phyloP scores from a whole-genome alignment of 2,113 vertebrate genomes.

The Ahaetulla prasina region DNA sequence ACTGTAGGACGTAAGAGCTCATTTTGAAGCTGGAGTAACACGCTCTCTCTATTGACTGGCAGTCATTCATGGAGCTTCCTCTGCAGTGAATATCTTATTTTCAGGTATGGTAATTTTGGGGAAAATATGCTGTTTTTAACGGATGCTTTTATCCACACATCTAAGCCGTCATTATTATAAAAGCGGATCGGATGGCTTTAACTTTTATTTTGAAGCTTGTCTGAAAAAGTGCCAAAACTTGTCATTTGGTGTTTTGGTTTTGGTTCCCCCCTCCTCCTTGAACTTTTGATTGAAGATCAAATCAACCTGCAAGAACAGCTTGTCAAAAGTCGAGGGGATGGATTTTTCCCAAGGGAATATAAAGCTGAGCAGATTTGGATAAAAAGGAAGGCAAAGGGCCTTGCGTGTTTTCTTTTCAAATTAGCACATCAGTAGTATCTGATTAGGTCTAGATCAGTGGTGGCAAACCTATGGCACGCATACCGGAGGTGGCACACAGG shows the following conservation, averaged over 20 bases:
- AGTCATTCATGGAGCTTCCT: constrained; percentile 71
- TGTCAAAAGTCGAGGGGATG: neutral
- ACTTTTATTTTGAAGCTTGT: constrained; percentile 42
- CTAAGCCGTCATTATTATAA: constrained; percentile 59
- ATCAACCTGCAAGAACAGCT: neutral
- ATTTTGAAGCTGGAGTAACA: constrained; percentile 77
- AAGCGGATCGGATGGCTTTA: constrained; percentile 47
- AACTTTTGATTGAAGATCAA: constrained; percentile 27
- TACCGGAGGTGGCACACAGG: no score
- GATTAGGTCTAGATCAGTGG: neutral
- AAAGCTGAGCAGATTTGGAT: neutral
- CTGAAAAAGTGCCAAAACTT: constrained; percentile 38
- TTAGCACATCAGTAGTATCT: neutral
- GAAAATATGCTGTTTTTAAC: constrained; percentile 70
- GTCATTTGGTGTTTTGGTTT: neutral
- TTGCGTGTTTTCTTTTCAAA: neutral
- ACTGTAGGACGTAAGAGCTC: constrained; percentile 73
- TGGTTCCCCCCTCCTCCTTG: no score
- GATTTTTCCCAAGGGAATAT: neutral
- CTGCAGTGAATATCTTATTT: constrained; percentile 74
- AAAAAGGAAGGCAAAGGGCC: neutral
- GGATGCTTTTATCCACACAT: constrained; percentile 62
- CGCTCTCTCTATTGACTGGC: constrained; percentile 73
- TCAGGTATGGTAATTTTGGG: constrained; percentile 63
- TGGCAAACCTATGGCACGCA: no score